These are phyloP conservation scores for Pomatorhinus ruficollis DNA, from an alignment of 2,113 vertebrate genomes.

Conservation along the genomic window DNA sequence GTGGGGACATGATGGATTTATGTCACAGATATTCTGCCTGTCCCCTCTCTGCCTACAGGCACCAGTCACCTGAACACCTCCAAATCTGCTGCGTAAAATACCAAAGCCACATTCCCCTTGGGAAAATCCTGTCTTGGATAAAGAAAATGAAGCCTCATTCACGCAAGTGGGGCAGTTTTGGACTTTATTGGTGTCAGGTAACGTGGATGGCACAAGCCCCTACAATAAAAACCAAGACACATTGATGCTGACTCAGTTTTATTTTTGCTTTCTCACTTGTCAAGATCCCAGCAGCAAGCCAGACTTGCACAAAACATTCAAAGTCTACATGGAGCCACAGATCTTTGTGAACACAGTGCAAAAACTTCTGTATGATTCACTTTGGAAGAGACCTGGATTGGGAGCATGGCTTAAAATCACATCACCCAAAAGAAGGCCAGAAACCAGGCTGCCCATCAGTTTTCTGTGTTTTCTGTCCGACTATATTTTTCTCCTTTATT, in stretches of 20 bases:
- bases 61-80: not conserved
- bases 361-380: not conserved
- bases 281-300: not conserved
- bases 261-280: slow-evolving; percentile 12
- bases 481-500: not conserved
- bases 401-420: not conserved
- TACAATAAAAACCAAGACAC: not conserved
- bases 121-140: not conserved
- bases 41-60: not conserved
- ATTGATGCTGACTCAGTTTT: not conserved
- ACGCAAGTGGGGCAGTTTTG: not conserved
- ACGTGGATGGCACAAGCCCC: not conserved
- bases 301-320: not conserved
- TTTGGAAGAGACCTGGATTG: not conserved
- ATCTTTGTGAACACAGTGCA: not conserved
- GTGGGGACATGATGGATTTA: not conserved
- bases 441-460: not conserved
- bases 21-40: not conserved
- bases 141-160: not conserved
- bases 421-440: not conserved
- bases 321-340: not conserved
- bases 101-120: not conserved
- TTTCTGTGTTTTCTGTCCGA: not conserved
- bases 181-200: not conserved
- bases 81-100: not conserved